phyloP scores from a whole-genome alignment of 1,140 invertebrate genomes.

The Parasteatoda tepidariorum region DNA sequence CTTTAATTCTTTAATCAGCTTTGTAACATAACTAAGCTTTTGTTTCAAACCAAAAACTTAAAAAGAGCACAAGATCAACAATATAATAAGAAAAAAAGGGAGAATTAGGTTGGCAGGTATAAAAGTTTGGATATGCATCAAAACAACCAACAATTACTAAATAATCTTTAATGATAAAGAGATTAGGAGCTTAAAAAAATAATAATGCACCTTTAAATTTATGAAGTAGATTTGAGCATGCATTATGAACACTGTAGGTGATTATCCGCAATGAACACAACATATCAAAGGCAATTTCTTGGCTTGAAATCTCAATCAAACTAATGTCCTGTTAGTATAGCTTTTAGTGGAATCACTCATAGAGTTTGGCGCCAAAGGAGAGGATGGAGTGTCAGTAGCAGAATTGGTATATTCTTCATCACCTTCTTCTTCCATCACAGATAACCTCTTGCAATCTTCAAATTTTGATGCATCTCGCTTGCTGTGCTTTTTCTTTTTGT shows the following conservation, averaged over 20 bases:
- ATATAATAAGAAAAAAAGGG: too few relatives aligned
- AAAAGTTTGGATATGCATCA: too few relatives aligned
- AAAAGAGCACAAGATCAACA: too few relatives aligned
- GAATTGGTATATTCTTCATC: slow-evolving; percentile 38
- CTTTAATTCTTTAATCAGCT: too few relatives aligned
- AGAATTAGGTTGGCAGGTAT: too few relatives aligned
- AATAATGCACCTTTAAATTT: too few relatives aligned
- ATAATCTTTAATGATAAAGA: too few relatives aligned
- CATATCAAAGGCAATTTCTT: slow-evolving; percentile 6
- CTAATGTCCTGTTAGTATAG: slow-evolving; percentile 5
- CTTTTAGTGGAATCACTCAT: not conserved
- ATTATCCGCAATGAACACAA: not conserved
- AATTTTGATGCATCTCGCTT: slow-evolving; percentile 2
- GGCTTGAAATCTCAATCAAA: not conserved
- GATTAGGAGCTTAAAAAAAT: too few relatives aligned
- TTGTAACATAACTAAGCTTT: too few relatives aligned
- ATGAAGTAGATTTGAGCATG: not conserved
- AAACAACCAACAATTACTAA: too few relatives aligned
- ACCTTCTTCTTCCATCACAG: slow-evolving; percentile 49
- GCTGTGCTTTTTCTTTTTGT: slow-evolving; percentile 32
- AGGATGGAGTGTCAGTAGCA: not conserved
- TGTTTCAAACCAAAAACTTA: too few relatives aligned
- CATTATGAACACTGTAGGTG: not conserved
- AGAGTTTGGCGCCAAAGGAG: slow-evolving; percentile 7
- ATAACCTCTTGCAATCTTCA: slow-evolving; percentile 28